Percentiles rank a stretch among this genome's conserved stretches.
phyloP scores from a whole-genome alignment of 2,888 invertebrate species.

The Athripsodes cinereus region DNA sequence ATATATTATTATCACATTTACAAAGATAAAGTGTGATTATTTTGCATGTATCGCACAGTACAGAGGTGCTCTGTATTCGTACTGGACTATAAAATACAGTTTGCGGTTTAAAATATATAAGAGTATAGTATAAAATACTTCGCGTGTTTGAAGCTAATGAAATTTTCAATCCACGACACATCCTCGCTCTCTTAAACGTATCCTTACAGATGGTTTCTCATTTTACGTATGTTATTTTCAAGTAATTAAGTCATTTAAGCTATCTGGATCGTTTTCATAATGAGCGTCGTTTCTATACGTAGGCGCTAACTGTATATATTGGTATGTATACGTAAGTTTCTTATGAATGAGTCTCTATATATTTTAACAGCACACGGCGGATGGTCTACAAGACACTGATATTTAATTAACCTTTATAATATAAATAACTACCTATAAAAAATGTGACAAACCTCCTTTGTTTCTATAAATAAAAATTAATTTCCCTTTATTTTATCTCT shows the following conservation, averaged over 20 bases:
- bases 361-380: too few relatives aligned
- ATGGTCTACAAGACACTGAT: too few relatives aligned
- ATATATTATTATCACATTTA: neutral
- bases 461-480: too few relatives aligned
- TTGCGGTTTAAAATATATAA: neutral
- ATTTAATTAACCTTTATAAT: too few relatives aligned
- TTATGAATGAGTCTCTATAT: too few relatives aligned
- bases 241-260: slow-evolving; percentile 23
- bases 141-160: slow-evolving; percentile 4
- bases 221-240: slow-evolving; percentile 16
- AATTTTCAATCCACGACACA: neutral
- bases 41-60: neutral
- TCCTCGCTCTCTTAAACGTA: neutral
- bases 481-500: too few relatives aligned
- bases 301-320: neutral
- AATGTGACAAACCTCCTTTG: too few relatives aligned
- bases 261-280: slow-evolving; percentile 23
- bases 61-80: too few relatives aligned
- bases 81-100: neutral
- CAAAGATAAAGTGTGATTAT: neutral
- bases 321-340: too few relatives aligned
- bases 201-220: slow-evolving; percentile 1
- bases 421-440: too few relatives aligned
- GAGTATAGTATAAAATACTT: too few relatives aligned
- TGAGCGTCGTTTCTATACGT: slow-evolving; percentile 8